Base-by-base conservation (phyloP, 2,113 vertebrate genomes). In the Hucho hucho region DNA sequence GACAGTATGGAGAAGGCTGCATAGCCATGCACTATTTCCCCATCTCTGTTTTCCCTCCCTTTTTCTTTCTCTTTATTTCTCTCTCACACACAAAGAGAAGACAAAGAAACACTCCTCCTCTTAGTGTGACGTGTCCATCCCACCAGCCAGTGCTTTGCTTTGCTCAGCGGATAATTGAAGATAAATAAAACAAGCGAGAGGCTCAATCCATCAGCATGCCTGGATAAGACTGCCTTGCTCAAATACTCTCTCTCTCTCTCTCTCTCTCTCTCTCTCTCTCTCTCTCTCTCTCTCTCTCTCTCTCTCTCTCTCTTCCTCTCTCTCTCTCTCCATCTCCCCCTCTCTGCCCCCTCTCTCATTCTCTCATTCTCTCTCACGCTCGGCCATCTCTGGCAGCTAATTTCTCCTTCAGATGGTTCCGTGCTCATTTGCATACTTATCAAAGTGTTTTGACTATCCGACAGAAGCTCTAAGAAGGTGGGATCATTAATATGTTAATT, bases 401-500 rank as follows among this genome's bases (percentile, higher is more conserved):
- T 93, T 93, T 90, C 91, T 91, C 88, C 92, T 88, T 91, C 87
- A 88, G 89, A 91, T 92, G 87, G 86, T 76, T 84, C 83, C 1
- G 85, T 81, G 81, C 91, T 92, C 89, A 93, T 93, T 93, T 93
- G 92, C 92, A 93, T 94, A 90, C 89, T 92, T 93, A 93, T 94
- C 92, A 92, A 93, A 92, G 92, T 93, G 93, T 92, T 93, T 93
- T 90, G 92, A 92, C 92, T 88, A 89, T 88, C 90, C 88, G 80
- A 93, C 92, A 91, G 90, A 92, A 93, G 91, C 93, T 82, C 89
- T 89, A 90, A 88, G 90, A 92, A 93, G 92, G 92, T 92, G 89
- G 91, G 89, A 90, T 92, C 91, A 92, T 94, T 94, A 94, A 93
- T 94, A 93, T 94, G 93, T 92, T 94, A 94, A 94, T 94, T 91